phyloP scores from a whole-genome alignment of 1,140 invertebrate species.

The Diabrotica undecimpunctata region DNA sequence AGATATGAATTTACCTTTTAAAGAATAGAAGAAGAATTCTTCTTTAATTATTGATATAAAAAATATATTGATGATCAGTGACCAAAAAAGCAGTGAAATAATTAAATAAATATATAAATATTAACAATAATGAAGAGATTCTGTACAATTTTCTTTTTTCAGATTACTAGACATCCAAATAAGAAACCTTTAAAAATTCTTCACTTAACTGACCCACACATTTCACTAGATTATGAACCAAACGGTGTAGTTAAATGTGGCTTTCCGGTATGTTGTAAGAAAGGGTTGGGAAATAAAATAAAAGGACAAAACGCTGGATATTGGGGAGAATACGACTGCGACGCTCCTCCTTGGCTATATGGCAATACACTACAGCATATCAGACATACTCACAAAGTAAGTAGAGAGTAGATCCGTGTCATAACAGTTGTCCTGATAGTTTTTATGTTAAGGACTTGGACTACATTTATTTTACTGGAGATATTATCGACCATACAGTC shows the following conservation, averaged over 20 bases:
- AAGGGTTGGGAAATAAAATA: constrained; percentile 33
- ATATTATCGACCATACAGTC: constrained; percentile 77
- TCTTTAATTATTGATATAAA: too few species aligned
- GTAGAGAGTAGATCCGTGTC: too few species aligned
- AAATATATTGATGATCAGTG: too few species aligned
- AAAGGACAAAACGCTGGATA: constrained; percentile 56
- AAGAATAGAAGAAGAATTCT: too few species aligned
- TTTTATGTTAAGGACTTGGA: constrained; percentile 57
- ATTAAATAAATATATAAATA: too few species aligned
- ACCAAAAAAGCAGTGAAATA: too few species aligned
- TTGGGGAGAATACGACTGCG: constrained; percentile 78
- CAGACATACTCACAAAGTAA: constrained; percentile 34
- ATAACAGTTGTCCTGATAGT: background rate
- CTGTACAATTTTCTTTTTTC: too few species aligned
- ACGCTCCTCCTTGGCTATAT: constrained; percentile 64
- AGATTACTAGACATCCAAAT: background rate
- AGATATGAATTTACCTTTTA: too few species aligned
- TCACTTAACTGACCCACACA: constrained; percentile 77
- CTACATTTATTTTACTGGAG: constrained; percentile 80
- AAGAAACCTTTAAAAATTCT: constrained; percentile 52
- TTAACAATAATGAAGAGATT: too few species aligned
- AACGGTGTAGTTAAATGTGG: constrained; percentile 65
- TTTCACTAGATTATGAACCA: constrained; percentile 67
- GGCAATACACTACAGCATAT: constrained; percentile 59
- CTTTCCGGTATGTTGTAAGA: constrained; percentile 75